Evolutionary conservation across 1,140 invertebrate species (phyloP).

Genomic region (Goniozus legneri): DNA sequence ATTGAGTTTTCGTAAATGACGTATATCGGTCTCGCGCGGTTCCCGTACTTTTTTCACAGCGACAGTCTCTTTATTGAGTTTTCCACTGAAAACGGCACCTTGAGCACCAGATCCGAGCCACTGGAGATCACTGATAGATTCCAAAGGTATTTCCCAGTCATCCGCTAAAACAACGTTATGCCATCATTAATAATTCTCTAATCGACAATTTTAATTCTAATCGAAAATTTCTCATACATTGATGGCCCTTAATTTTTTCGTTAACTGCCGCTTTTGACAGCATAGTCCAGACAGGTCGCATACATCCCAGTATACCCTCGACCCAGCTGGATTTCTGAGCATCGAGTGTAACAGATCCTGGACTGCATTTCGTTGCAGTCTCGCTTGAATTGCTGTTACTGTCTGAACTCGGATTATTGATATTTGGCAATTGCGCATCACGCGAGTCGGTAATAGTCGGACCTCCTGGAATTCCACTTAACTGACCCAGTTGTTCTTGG

Average conservation of each 20-base stretch:
- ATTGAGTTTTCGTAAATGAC: conserved; percentile 89
- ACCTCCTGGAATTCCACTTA: conserved; percentile 49
- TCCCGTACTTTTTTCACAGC: conserved; percentile 96
- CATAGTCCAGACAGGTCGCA: conserved; percentile 80
- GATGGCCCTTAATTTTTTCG: conserved; percentile 63
- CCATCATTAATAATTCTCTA: neutral
- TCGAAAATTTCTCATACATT: conserved; percentile 37
- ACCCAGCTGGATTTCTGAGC: conserved; percentile 68
- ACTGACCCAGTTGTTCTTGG: conserved; percentile 62
- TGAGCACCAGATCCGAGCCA: conserved; percentile 96
- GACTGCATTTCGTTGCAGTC: conserved; percentile 37
- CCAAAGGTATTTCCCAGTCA: conserved; percentile 94
- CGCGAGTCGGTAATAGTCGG: conserved; percentile 38
- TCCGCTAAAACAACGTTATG: conserved; percentile 52
- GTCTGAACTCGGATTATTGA: conserved; percentile 39
- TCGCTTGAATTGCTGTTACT: conserved; percentile 39
- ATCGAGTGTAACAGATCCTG: conserved; percentile 43
- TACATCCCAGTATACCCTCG: conserved; percentile 80
- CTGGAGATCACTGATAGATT: conserved; percentile 84
- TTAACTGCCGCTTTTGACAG: conserved; percentile 73
- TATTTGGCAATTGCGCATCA: conserved; percentile 46
- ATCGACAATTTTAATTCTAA: neutral
- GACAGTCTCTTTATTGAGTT: conserved; percentile 77
- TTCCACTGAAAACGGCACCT: conserved; percentile 92
- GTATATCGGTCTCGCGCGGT: conserved; percentile 91